Conservation (phyloP, 2,113 vertebrate species). For the Rhodinocichla rosea region DNA sequence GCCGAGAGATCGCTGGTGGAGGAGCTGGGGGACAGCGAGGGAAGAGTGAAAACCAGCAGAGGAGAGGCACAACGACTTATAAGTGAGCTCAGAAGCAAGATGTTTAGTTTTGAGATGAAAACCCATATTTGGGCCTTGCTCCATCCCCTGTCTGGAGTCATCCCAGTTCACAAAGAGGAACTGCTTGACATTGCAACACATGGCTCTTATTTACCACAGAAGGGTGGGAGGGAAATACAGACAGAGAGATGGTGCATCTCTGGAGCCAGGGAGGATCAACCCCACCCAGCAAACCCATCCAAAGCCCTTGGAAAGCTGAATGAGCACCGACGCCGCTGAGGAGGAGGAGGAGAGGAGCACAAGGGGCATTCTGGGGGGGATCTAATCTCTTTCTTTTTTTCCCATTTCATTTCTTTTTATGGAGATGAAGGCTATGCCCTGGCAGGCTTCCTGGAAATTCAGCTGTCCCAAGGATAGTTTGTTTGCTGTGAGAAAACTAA, state of each 20-base stretch:
- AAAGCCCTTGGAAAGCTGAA: conserved; percentile 43
- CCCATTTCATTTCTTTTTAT: conserved; percentile 76
- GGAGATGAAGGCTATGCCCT: conserved; percentile 70
- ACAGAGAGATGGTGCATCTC: not conserved
- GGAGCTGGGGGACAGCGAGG: conserved; percentile 74
- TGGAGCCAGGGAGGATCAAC: conserved; percentile 35
- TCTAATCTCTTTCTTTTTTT: conserved; percentile 40
- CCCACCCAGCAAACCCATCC: conserved; percentile 20
- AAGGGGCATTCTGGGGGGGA: not conserved
- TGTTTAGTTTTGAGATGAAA: conserved; percentile 71
- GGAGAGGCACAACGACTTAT: conserved; percentile 54
- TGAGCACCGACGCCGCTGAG: not conserved
- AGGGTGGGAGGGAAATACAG: conserved; percentile 8
- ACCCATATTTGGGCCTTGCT: conserved; percentile 74
- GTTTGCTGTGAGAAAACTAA: conserved; percentile 67
- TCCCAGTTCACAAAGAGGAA: conserved; percentile 60
- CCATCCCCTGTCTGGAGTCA: conserved; percentile 62
- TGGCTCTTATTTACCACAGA: conserved; percentile 57
- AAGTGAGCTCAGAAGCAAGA: conserved; percentile 67
- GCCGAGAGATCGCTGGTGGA: conserved; percentile 87
- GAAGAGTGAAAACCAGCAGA: conserved; percentile 2
- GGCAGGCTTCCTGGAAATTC: conserved; percentile 76
- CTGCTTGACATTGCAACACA: conserved; percentile 64
- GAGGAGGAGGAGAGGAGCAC: conserved; percentile 3
- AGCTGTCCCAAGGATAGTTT: conserved; percentile 60